Percentiles rank a stretch among this genome's conserved stretches.
Conservation (phyloP, 2,797 vertebrate species). For the Falco naumanni region DNA sequence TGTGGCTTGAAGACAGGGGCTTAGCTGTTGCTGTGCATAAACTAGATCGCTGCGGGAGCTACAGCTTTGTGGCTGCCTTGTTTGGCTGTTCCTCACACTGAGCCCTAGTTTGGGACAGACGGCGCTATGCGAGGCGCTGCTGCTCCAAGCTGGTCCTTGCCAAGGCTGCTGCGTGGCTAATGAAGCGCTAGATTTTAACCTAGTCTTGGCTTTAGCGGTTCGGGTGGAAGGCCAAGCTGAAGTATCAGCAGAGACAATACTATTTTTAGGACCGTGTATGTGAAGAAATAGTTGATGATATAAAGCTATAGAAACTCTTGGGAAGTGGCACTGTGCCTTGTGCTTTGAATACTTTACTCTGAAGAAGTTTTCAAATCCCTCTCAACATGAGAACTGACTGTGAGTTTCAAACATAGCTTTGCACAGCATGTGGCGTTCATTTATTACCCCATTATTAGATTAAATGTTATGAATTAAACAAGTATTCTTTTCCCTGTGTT, state of each 20-base stretch:
- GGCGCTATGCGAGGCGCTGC: background rate
- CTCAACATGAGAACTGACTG: background rate
- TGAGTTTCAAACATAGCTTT: background rate
- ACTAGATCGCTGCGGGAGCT: background rate
- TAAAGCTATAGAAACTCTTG: background rate
- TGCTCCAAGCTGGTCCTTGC: slow-evolving; percentile 12
- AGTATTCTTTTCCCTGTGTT: background rate
- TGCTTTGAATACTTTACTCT: background rate
- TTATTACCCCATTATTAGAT: slow-evolving; percentile 28
- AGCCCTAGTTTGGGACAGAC: background rate
- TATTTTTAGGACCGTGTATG: slow-evolving; percentile 34
- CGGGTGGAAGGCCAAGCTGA: background rate
- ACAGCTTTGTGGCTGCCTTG: background rate
- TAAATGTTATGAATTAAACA: background rate
- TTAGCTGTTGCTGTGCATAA: slow-evolving; percentile 11
- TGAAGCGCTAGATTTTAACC: background rate
- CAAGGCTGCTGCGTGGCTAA: slow-evolving; percentile 50
- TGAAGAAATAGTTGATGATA: slow-evolving; percentile 20
- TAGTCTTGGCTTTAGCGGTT: background rate
- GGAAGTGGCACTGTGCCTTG: slow-evolving; percentile 23
- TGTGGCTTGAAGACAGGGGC: background rate
- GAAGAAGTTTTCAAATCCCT: slow-evolving; percentile 8
- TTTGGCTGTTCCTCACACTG: background rate
- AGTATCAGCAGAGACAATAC: slow-evolving; percentile 1
- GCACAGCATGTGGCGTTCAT: slow-evolving; percentile 10